Evolutionary conservation across 2,888 invertebrate species (phyloP), one percentile per base, ranked within the genome.

Genomic region (Malthinus seriepunctatus): DNA sequence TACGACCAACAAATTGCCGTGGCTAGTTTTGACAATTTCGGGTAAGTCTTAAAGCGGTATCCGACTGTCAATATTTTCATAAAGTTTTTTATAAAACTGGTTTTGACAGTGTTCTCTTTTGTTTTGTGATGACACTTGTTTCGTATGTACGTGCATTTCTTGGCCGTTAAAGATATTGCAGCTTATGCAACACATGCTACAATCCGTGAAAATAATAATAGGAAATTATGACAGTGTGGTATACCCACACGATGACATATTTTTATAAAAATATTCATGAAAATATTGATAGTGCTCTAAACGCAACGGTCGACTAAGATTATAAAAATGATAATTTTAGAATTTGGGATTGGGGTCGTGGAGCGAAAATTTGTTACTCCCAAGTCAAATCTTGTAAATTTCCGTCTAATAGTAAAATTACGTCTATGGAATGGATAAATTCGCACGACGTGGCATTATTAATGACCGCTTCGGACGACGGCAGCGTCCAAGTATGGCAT

Each of bases 1-100:
- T 96, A 91, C 78, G 94, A 95, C 75, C 88, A 91, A 65, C 91
- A 93, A 76, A 83, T 94, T 58, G 93, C 92, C 33, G 90, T 95
- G 48, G 93, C 94, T 37, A 91, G 90, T 72, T 89, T 88, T 75
- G 93, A 95, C 74, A 88, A 86, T 74, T 90, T 93, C 73, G 88
- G 88, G 89, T 89, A 73, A 71, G 69, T 67, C 31, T 14, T 33
- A n/a, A n/a, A n/a, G n/a, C n/a, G n/a, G n/a, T n/a, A n/a, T n/a
- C n/a, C n/a, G n/a, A n/a, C n/a, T n/a, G n/a, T n/a, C n/a, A n/a
- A n/a, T n/a, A n/a, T n/a, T n/a, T n/a, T n/a, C n/a, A n/a, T n/a
- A n/a, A n/a, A n/a, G n/a, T n/a, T n/a, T n/a, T n/a, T n/a, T n/a
- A n/a, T n/a, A n/a, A n/a, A n/a, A n/a, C n/a, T 32, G 2, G 9